A percentile compares a stretch with the other conserved stretches of the same genome.
phyloP scores from a whole-genome alignment of 2,113 vertebrate genomes.

The Perca schrenkii region DNA sequence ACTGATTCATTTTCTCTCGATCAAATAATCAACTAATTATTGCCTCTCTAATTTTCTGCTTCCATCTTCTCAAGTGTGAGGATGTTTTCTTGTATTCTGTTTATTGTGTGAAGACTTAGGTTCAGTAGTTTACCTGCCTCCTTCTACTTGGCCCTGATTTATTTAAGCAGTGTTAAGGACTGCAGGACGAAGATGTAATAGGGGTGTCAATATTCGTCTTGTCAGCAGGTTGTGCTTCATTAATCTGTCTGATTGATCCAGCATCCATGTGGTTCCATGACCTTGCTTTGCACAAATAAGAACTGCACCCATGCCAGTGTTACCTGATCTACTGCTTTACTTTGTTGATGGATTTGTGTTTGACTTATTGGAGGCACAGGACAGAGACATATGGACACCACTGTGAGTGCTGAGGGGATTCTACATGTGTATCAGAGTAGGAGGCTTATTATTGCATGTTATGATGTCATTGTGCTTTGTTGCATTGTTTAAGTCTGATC shows the following conservation, averaged over 20 bases:
- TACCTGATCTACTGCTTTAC: slow-evolving; percentile 63
- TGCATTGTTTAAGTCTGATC: not conserved
- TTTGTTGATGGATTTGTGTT: slow-evolving; percentile 50
- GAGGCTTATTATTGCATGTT: slow-evolving; percentile 12
- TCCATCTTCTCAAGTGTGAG: too few relatives aligned
- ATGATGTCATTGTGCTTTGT: slow-evolving; percentile 1
- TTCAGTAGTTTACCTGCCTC: slow-evolving; percentile 57
- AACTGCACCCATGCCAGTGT: slow-evolving; percentile 51
- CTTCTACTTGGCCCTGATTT: slow-evolving; percentile 51
- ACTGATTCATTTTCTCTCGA: too few relatives aligned
- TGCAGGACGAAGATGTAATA: slow-evolving; percentile 62
- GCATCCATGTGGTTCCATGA: slow-evolving; percentile 64
- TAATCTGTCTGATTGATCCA: slow-evolving; percentile 77
- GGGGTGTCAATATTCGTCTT: slow-evolving; percentile 72
- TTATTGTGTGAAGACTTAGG: slow-evolving; percentile 46
- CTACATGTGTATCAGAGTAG: not conserved
- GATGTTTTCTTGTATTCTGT: not conserved
- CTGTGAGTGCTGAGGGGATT: slow-evolving; percentile 14
- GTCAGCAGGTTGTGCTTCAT: slow-evolving; percentile 78
- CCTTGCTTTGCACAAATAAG: slow-evolving; percentile 76
- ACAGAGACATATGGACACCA: slow-evolving; percentile 48
- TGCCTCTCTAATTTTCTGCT: too few relatives aligned
- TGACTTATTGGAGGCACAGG: slow-evolving; percentile 58
- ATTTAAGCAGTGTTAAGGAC: slow-evolving; percentile 55
- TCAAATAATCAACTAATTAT: too few relatives aligned